Evolutionary conservation across 53 echinoderm and acorn worm genomes (phyloP).

Genomic region (Hippasteria phrygiana): DNA sequence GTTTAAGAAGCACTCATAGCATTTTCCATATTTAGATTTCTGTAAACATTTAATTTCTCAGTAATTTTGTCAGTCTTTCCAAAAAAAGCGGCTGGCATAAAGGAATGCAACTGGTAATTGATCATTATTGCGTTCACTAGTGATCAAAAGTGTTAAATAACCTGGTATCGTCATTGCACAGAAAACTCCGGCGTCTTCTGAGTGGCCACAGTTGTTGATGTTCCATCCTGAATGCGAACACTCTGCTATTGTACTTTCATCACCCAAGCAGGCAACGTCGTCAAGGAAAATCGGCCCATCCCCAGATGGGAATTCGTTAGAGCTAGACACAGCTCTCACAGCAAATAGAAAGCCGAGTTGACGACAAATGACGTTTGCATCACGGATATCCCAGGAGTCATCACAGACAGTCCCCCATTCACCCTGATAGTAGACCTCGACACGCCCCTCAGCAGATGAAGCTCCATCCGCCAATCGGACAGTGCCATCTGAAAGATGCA

Average conservation of each 20-base stretch:
- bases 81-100: too few relatives aligned
- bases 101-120: too few relatives aligned
- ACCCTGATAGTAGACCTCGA: slow-evolving; percentile 15
- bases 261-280: not conserved
- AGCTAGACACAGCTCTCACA: not conserved
- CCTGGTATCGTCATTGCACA: not conserved
- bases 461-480: slow-evolving; percentile 7
- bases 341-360: slow-evolving; percentile 7
- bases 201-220: not conserved
- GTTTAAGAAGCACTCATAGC: too few relatives aligned
- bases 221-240: not conserved
- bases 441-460: slow-evolving; percentile 5
- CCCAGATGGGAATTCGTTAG: not conserved
- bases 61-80: too few relatives aligned
- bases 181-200: slow-evolving; percentile 12
- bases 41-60: too few relatives aligned
- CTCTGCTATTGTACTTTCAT: not conserved
- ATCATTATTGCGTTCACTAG: too few relatives aligned
- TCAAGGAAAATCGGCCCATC: slow-evolving; percentile 16
- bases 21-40: too few relatives aligned
- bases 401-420: slow-evolving; percentile 39
- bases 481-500: not conserved
- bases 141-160: too few relatives aligned
- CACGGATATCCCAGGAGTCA: not conserved
- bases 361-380: slow-evolving; percentile 17